Evolutionary conservation across 2,113 vertebrate species (phyloP), one percentile per base, ranked within the genome.

Genomic region (Ophiodon elongatus): DNA sequence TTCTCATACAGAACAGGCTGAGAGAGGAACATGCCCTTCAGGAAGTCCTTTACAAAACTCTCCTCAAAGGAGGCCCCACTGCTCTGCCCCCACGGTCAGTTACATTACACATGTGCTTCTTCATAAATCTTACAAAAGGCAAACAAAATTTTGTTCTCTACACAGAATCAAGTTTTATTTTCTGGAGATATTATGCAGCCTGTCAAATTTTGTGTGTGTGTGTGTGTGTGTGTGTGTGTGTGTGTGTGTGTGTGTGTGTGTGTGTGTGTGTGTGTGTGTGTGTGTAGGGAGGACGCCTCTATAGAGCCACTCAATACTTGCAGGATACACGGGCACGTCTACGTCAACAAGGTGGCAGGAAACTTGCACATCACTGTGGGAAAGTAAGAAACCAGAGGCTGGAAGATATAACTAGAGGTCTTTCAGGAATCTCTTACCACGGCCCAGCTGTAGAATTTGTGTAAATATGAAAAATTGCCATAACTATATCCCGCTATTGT

Each of bases 361-460:
- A 99, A 99, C 91, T 97, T 99, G 82, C 98, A 99, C 94, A 97
- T 99, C 95, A 99, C 98, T 79, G 98, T 99, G 91, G 98, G 98
- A 96, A 99, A 99, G 98, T 99, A 97, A 96, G 92, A 72, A 69
- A 33, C 25, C 11, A 2, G 8, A 27, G 23, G 37, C 27, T 8
- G 4, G 14, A 37, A 21, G 41, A 39, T 39, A 21, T 6, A 29
- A 21, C 29, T 27, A 19, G 8, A 69, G 23, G 15, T 23, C 0
- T 2, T 8, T 45, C 39, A 60, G 19, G 17, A 33, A 45, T 21
- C 35, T 1, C 4, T 31, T 4, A 21, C 14, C 23, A 33, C 3
- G 10, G 41, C 33, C 4, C 29, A 47, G 31, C 43, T 21, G 45
- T 52, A 37, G n/a, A 14, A 11, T 57, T 29, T 33, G 6, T 17